These are phyloP conservation scores for Elaeidobius kamerunicus DNA, from an alignment of 2,888 invertebrate genomes.

Conservation along the genomic window DNA sequence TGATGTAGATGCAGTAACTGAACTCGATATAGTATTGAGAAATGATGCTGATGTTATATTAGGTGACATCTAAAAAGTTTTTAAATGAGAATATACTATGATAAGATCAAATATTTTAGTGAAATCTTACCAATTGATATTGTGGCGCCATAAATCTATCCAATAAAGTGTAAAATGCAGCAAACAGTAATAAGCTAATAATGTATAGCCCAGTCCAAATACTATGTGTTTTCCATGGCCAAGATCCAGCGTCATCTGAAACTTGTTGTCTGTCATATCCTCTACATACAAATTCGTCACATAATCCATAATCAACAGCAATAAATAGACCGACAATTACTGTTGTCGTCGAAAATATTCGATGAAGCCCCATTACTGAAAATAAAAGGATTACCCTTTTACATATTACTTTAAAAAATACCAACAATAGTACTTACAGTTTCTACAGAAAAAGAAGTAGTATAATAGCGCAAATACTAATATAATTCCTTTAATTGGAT, in stretches of 20 bases:
- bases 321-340: conserved; percentile 60
- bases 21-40: conserved; percentile 53
- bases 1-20: conserved; percentile 47
- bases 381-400: conserved; percentile 21
- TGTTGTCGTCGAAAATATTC: conserved; percentile 59
- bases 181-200: conserved; percentile 53
- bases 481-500: conserved; percentile 58
- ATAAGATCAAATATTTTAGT: too few species aligned
- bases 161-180: conserved; percentile 53
- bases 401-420: too few species aligned
- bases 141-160: conserved; percentile 47
- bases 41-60: conserved; percentile 43
- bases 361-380: conserved; percentile 58
- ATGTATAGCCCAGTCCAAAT: conserved; percentile 58
- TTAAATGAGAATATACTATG: too few species aligned
- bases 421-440: conserved; percentile 57
- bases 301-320: conserved; percentile 59
- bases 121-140: conserved; percentile 40
- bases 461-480: conserved; percentile 57
- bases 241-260: conserved; percentile 46
- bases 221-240: conserved; percentile 55
- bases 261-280: conserved; percentile 51
- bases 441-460: conserved; percentile 60
- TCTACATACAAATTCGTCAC: conserved; percentile 59
- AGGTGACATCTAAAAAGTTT: conserved; percentile 20